These are phyloP conservation scores for Didymodactylos carnosus DNA, from an alignment of 2,888 invertebrate genomes.

Conservation along the genomic window DNA sequence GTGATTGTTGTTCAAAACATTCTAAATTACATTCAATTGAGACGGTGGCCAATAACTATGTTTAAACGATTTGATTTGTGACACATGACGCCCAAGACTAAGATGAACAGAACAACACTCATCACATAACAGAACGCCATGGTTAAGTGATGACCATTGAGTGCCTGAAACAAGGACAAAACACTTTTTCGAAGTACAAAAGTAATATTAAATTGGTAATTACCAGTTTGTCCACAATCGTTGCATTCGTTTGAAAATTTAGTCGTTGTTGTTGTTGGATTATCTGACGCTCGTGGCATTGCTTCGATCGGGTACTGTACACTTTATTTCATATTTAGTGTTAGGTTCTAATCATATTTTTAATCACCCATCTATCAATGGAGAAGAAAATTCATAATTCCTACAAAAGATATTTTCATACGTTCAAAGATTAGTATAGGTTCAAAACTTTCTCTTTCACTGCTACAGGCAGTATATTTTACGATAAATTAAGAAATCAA, in stretches of 20 bases:
- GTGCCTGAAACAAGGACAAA: constrained; percentile 47
- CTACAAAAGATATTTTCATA: no score
- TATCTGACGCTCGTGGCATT: no score
- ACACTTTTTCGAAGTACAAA: not conserved
- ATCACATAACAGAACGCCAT: constrained; percentile 76
- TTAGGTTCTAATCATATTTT: no score
- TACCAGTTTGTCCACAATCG: not conserved
- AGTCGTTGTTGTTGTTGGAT: no score
- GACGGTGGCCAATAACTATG: constrained; percentile 10
- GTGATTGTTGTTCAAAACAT: not conserved
- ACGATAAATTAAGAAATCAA: no score
- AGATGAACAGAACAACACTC: constrained; percentile 91
- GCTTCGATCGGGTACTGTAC: no score
- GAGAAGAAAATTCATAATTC: no score
- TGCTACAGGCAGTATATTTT: no score
- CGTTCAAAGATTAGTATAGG: no score
- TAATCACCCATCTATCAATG: no score
- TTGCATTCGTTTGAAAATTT: not conserved
- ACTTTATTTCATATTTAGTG: no score
- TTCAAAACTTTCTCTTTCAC: no score
- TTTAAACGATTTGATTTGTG: constrained; percentile 62
- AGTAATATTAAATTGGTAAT: not conserved
- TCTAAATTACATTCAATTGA: constrained; percentile 1
- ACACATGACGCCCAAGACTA: constrained; percentile 79
- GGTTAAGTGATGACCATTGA: constrained; percentile 84